Base-by-base conservation (phyloP, 2,888 invertebrate species). In the Lepidocyrtoides sp. region DNA sequence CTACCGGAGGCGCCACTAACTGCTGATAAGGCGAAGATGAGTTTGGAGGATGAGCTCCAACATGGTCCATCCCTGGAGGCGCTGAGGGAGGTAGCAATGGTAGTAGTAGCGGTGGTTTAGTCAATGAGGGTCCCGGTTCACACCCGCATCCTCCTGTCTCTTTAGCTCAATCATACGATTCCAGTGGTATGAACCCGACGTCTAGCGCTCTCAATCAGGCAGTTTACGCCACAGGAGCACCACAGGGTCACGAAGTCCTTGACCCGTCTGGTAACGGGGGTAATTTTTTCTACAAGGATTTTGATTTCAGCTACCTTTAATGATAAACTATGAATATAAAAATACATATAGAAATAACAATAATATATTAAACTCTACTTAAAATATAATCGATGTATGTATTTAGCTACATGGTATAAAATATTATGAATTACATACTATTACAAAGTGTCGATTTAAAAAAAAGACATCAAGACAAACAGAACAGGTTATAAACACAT, bases 221-320 rank as follows among this genome's bases (percentile, higher is more conserved):
- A 86, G 84, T 86, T 8, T 87, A 92, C 23, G 87, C 87, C 44
- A 88, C 91, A 14, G 88, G 81, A 72, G 91, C 88, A 29, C 88
- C 87, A 81, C 92, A 92, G 82, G 87, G 90, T 86, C 87, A 91
- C 36, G 89, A 92, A 60, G 92, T 90, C 90, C 89, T 89, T 81
- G 92, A 92, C 91, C 92, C 92, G 79, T 89, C 92, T 69, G 89
- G 88, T 66, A 93, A 91, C 90, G 92, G 91, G 81, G 91, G 92
- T 79, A 92, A 36, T 82, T 93, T 92, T 91, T 93, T 92, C 87
- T 93, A 93, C 79, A 93, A 93, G 86, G 93, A 94, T 87, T 93
- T 94, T 92, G 94, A 94, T 89, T 93, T 94, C 81, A 94, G 93
- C 88, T 93, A 92, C 90, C 91, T 94, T 60, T 93, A 92, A 92